These are phyloP conservation scores for Sphenopsis melanotis DNA, from an alignment of 2,797 vertebrate genomes.

Conservation along the genomic window DNA sequence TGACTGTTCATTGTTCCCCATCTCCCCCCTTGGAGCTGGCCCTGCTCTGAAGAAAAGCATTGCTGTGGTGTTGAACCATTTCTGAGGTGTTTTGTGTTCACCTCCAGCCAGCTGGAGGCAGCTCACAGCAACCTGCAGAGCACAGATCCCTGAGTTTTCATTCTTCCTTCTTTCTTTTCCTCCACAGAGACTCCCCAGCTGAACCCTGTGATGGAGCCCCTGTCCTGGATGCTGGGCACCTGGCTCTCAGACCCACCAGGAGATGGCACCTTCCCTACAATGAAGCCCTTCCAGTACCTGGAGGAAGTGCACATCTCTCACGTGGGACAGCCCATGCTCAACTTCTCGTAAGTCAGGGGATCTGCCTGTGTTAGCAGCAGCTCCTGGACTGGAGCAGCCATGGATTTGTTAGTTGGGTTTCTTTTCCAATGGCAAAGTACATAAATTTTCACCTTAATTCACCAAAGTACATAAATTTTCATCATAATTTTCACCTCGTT, in stretches of 20 bases:
- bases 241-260: constrained; percentile 86
- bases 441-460: background rate
- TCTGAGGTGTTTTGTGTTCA: background rate
- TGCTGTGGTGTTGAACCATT: background rate
- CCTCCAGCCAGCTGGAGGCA: background rate
- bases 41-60: background rate
- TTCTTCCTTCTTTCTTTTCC: background rate
- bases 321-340: constrained; percentile 91
- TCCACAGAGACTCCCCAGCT: constrained; percentile 69
- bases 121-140: background rate
- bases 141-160: background rate
- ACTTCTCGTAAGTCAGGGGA: constrained; percentile 83
- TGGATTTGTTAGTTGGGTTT: background rate
- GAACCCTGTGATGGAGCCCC: constrained; percentile 81
- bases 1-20: background rate
- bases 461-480: background rate
- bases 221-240: constrained; percentile 91
- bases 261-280: constrained; percentile 83
- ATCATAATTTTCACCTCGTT: too few relatives aligned
- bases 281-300: constrained; percentile 87
- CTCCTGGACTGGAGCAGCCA: background rate
- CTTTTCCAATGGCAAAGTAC: background rate
- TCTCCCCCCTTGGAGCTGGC: background rate
- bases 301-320: constrained; percentile 89
- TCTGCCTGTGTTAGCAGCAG: background rate